These are phyloP conservation scores for Folsomia manolachei DNA, from an alignment of 2,888 invertebrate genomes.

Conservation along the genomic window DNA sequence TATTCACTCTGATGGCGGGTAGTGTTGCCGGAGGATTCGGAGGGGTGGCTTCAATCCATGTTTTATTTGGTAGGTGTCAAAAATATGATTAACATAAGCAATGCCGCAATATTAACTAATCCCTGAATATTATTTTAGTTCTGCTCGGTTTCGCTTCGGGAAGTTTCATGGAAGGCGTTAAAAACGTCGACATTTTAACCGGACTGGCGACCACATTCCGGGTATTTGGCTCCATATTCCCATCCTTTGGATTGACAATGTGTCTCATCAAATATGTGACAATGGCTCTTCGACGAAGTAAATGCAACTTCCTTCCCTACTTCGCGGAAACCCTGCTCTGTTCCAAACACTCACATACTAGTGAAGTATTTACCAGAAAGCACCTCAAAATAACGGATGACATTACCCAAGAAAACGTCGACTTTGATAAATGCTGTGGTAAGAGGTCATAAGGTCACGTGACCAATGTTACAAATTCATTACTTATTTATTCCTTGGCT, in stretches of 20 bases:
- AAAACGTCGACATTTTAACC: neutral
- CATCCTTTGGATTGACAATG: neutral
- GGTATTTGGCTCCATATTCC: neutral
- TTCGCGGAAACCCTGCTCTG: neutral
- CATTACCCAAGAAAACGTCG: too few relatives aligned
- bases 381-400: too few relatives aligned
- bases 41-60: neutral
- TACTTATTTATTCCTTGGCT: neutral
- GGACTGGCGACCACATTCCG: neutral
- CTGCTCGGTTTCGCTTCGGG: neutral
- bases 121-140: neutral
- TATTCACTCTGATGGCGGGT: constrained; percentile 58
- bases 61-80: neutral
- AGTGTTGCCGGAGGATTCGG: constrained; percentile 58
- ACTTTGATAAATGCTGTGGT: too few relatives aligned
- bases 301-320: neutral
- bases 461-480: too few relatives aligned
- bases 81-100: too few relatives aligned
- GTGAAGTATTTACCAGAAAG: constrained; percentile 27
- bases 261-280: neutral
- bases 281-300: neutral
- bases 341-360: constrained; percentile 38
- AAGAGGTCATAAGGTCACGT: too few relatives aligned
- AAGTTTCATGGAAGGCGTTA: neutral
- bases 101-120: neutral